Evolutionary conservation across 2,113 vertebrate genomes (phyloP), one percentile per base, ranked within the genome.

Genomic region (Pleuronectes platessa): DNA sequence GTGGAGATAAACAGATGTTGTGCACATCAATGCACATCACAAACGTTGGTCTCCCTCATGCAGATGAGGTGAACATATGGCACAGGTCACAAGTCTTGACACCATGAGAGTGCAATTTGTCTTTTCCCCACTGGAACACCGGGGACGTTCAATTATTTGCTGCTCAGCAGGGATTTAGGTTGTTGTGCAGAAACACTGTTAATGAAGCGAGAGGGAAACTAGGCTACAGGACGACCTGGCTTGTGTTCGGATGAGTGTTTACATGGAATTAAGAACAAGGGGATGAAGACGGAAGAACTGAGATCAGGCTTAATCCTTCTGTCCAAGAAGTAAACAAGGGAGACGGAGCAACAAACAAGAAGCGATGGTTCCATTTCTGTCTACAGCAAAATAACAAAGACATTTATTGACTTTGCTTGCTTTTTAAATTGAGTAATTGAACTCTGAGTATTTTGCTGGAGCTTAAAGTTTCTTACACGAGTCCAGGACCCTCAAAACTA

Each of bases 181-280:
- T 64, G 76, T 15, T 84, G 71, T 68, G 78, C 69, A 27, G 73
- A 70, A 59, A 66, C 69, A 75, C 23, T 72, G 71, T 81, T 88
- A 87, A 85, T 86, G 85, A 88, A 82, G 79, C 76, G 74, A 86
- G 79, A 71, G 78, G 68, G 74, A 82, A 84, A 87, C 72, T 81
- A 82, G 84, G 89, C 88, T 86, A 75, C 74, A 80, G 76, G 77
- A 83, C 23, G 81, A 82, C 80, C 81, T 84, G 85, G 83, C 90
- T 80, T 75, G 76, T 88, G 85, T 81, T 85, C 84, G 89, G 83
- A 87, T 81, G 73, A 63, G 78, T 73, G 83, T 83, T 89, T 89
- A 87, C 82, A 77, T 82, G 79, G 88, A 92, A 90, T 92, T 91
- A 90, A 81, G 77, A 84, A 81, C 75, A 86, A 84, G 88, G 65